These are phyloP conservation scores for Phanerotoma sp. DNA, from an alignment of 2,888 invertebrate genomes.

Conservation along the genomic window DNA sequence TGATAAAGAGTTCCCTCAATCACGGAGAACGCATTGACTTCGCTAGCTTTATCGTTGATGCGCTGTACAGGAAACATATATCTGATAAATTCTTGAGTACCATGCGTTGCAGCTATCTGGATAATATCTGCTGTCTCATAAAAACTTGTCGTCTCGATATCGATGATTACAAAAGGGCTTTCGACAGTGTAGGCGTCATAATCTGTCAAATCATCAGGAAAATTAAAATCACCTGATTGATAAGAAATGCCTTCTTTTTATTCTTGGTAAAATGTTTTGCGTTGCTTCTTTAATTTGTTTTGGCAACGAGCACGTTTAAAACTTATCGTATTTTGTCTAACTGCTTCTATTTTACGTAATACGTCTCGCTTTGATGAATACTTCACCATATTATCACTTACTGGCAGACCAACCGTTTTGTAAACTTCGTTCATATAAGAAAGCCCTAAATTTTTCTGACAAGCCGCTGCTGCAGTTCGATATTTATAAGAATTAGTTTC, in stretches of 20 bases:
- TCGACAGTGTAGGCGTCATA: not conserved
- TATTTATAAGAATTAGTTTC: slow-evolving; percentile 9
- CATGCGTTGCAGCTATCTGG: not conserved
- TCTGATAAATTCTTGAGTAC: not conserved
- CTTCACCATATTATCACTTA: too few relatives aligned
- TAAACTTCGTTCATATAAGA: slow-evolving; percentile 10
- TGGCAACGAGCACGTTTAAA: not conserved
- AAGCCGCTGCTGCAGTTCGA: slow-evolving; percentile 14
- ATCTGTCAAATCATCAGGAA: not conserved
- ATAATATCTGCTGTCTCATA: not conserved
- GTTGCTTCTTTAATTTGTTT: not conserved
- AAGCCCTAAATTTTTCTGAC: slow-evolving; percentile 25
- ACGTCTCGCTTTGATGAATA: too few relatives aligned
- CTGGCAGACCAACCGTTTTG: slow-evolving; percentile 11
- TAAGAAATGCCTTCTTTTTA: not conserved
- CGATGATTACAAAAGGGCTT: not conserved
- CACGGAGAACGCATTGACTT: not conserved
- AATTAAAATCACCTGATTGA: not conserved
- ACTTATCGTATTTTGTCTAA: too few relatives aligned
- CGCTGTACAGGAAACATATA: not conserved
- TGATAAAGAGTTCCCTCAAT: not conserved
- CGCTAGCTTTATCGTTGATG: not conserved
- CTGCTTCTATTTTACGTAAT: too few relatives aligned
- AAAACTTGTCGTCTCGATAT: not conserved
- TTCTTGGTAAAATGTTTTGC: not conserved